Percentiles rank a stretch among this genome's conserved stretches.
These are phyloP conservation scores for Anas platyrhynchos DNA, from an alignment of 2,113 vertebrate species.

Conservation along the genomic window DNA sequence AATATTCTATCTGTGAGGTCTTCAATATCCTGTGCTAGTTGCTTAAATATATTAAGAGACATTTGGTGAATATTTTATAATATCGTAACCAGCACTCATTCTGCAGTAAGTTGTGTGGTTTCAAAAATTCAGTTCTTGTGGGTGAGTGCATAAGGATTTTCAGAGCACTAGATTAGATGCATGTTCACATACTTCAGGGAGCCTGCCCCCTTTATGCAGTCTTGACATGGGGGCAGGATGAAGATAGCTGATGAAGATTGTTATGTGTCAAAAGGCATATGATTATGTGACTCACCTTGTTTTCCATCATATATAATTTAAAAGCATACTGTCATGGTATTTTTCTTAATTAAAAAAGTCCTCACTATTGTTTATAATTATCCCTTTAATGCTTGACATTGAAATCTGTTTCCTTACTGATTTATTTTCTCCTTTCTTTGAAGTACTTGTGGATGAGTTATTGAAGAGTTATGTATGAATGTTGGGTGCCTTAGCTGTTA, in stretches of 20 bases:
- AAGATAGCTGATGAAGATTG: slow-evolving; percentile 62
- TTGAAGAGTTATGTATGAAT: slow-evolving; percentile 10
- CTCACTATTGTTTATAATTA: slow-evolving; percentile 74
- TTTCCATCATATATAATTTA: slow-evolving; percentile 74
- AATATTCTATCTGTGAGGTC: slow-evolving; percentile 20
- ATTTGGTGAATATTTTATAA: slow-evolving; percentile 43
- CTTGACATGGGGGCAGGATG: slow-evolving; percentile 68
- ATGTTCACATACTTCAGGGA: neutral
- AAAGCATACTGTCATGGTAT: slow-evolving; percentile 69
- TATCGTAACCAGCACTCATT: slow-evolving; percentile 32
- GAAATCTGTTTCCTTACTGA: slow-evolving; percentile 58
- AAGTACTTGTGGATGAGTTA: slow-evolving; percentile 29
- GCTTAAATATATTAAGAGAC: slow-evolving; percentile 21
- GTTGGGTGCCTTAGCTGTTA: neutral
- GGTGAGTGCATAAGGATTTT: slow-evolving; percentile 12
- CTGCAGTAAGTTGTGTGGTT: slow-evolving; percentile 14
- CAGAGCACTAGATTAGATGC: neutral
- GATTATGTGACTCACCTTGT: slow-evolving; percentile 74
- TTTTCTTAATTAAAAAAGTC: slow-evolving; percentile 73
- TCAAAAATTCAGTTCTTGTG: slow-evolving; percentile 10
- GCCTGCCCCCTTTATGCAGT: slow-evolving; percentile 9
- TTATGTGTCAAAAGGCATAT: slow-evolving; percentile 69
- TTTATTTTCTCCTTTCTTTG: slow-evolving; percentile 52
- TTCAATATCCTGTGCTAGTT: slow-evolving; percentile 26
- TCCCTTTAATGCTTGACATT: slow-evolving; percentile 64